Conservation (phyloP, 2,888 invertebrate genomes). For the Zele albiditarsus region DNA sequence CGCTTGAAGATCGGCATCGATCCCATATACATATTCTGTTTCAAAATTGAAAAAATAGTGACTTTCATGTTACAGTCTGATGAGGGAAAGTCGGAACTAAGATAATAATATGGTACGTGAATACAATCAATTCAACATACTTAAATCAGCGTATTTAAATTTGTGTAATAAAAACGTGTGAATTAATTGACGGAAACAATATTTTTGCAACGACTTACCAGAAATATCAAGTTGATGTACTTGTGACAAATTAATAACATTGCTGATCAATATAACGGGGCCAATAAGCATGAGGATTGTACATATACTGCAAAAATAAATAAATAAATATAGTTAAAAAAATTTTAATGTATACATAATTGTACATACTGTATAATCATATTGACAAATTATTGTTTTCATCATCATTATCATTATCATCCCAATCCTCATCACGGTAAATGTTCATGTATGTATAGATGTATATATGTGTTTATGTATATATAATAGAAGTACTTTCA, state of each 20-base stretch:
- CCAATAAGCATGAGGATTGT: conserved; percentile 9
- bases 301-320: conserved; percentile 29
- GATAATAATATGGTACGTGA: background rate
- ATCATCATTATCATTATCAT: background rate
- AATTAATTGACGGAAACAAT: background rate
- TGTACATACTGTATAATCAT: too few species aligned
- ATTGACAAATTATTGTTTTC: conserved; percentile 19
- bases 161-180: too few species aligned
- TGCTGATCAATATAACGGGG: background rate
- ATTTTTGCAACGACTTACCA: conserved; percentile 16
- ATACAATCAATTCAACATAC: background rate
- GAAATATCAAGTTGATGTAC: conserved; percentile 24
- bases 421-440: background rate
- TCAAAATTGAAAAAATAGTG: conserved; percentile 42
- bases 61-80: background rate
- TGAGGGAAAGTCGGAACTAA: background rate
- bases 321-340: background rate
- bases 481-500: conserved; percentile 1
- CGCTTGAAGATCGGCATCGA: conserved; percentile 70
- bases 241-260: conserved; percentile 13
- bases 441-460: too few species aligned
- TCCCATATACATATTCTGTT: conserved; percentile 68
- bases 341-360: too few species aligned
- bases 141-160: too few species aligned
- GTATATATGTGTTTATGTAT: background rate